A percentile compares a stretch with the other conserved stretches of the same genome.
phyloP scores from a whole-genome alignment of 2,888 invertebrate genomes.

The Orchesella flavescens region DNA sequence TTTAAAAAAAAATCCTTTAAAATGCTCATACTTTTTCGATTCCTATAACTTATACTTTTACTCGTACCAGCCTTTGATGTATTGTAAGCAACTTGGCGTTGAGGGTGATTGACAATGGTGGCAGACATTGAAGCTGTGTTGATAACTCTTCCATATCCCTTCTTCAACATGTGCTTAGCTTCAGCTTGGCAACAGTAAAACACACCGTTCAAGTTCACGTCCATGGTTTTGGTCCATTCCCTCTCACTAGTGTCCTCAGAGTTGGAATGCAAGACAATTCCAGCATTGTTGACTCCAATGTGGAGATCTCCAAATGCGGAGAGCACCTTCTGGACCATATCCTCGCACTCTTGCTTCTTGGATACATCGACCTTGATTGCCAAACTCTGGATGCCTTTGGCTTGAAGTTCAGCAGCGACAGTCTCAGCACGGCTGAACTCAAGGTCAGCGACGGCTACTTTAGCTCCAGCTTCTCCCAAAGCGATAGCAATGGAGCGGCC shows the following conservation, averaged over 20 bases:
- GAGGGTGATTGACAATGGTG: slow-evolving; percentile 70
- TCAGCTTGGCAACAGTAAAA: slow-evolving; percentile 72
- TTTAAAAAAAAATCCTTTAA: too few species aligned
- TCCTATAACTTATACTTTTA: too few species aligned
- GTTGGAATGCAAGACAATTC: slow-evolving; percentile 69
- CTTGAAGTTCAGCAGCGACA: slow-evolving; percentile 67
- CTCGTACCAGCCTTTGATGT: slow-evolving; percentile 70
- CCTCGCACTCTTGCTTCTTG: slow-evolving; percentile 69
- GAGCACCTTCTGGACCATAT: slow-evolving; percentile 68
- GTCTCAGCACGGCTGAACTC: slow-evolving; percentile 67
- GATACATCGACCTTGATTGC: slow-evolving; percentile 71
- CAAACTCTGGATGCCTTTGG: slow-evolving; percentile 67
- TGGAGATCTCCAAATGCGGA: slow-evolving; percentile 68
- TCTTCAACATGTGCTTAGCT: slow-evolving; percentile 71
- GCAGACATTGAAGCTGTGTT: slow-evolving; percentile 71
- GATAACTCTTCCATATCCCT: slow-evolving; percentile 70
- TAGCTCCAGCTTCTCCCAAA: slow-evolving; percentile 71
- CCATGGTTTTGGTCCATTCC: slow-evolving; percentile 70
- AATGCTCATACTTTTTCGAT: too few species aligned
- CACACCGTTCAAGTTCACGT: slow-evolving; percentile 71
- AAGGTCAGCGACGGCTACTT: slow-evolving; percentile 71
- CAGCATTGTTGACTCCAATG: slow-evolving; percentile 71
- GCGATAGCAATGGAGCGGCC: slow-evolving; percentile 68
- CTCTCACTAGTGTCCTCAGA: slow-evolving; percentile 68
- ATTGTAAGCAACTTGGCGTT: slow-evolving; percentile 70